Evolutionary conservation across 2,888 invertebrate genomes (phyloP).

Genomic region (Ommatoiulus sabulosus): DNA sequence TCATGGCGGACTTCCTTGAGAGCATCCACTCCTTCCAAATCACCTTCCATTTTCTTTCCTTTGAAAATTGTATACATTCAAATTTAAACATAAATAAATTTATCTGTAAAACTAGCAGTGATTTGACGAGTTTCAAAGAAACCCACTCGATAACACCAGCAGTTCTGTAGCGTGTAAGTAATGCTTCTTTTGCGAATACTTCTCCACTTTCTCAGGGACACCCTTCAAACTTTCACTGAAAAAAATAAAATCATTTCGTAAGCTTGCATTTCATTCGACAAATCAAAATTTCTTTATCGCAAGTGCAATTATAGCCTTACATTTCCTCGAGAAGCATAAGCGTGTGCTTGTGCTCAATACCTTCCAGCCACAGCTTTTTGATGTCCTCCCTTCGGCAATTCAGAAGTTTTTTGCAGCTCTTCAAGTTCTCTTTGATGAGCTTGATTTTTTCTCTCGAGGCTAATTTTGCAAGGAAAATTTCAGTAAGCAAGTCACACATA

Average conservation of each 20-base stretch:
- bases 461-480: slow-evolving; percentile 58
- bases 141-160: slow-evolving; percentile 72
- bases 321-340: slow-evolving; percentile 90
- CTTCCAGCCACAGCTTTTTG: slow-evolving; percentile 92
- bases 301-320: slow-evolving; percentile 70
- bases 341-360: slow-evolving; percentile 94
- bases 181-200: slow-evolving; percentile 78
- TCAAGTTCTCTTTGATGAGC: slow-evolving; percentile 82
- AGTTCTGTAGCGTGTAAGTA: slow-evolving; percentile 88
- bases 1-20: slow-evolving; percentile 83
- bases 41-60: slow-evolving; percentile 77
- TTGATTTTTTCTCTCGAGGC: slow-evolving; percentile 81
- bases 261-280: neutral
- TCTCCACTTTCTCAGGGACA: slow-evolving; percentile 78
- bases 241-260: neutral
- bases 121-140: neutral
- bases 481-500: neutral
- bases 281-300: slow-evolving; percentile 48
- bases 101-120: neutral
- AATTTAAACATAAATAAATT: neutral
- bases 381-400: slow-evolving; percentile 93
- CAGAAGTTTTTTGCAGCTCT: slow-evolving; percentile 85
- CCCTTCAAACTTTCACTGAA: slow-evolving; percentile 79
- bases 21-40: slow-evolving; percentile 84
- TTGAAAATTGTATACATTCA: neutral